These are phyloP conservation scores for Mythimna vitellina DNA, from an alignment of 2,888 invertebrate genomes.

Conservation along the genomic window DNA sequence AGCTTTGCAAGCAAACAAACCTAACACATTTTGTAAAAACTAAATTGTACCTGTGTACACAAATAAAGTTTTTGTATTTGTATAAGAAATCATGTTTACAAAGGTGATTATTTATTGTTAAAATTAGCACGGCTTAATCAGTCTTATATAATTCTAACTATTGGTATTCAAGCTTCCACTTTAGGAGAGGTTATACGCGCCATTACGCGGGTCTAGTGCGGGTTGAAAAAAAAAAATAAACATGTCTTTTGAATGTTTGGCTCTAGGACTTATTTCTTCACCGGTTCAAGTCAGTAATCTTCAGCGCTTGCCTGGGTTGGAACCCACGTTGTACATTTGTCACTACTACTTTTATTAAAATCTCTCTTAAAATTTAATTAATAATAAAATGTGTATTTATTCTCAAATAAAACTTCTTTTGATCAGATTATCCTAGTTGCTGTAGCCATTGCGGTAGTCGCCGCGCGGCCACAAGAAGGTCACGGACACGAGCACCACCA, in stretches of 20 bases:
- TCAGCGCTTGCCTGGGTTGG: background rate
- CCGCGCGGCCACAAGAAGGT: slow-evolving; percentile 36
- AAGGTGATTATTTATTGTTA: slow-evolving; percentile 12
- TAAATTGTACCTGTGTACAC: no score
- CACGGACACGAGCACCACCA: slow-evolving; percentile 53
- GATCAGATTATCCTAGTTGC: slow-evolving; percentile 17
- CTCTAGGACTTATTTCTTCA: background rate
- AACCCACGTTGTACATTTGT: background rate
- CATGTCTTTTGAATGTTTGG: no score
- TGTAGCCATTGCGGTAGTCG: background rate
- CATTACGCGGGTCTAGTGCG: no score
- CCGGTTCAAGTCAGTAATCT: no score
- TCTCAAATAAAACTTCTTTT: background rate
- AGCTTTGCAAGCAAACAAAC: slow-evolving; percentile 14
- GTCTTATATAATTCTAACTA: no score
- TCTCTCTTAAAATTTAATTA: no score
- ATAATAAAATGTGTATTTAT: background rate
- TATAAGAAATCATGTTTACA: slow-evolving; percentile 23
- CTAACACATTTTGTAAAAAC: no score
- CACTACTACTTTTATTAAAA: no score
- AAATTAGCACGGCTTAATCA: background rate
- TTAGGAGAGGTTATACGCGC: no score
- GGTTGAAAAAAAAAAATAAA: no score
- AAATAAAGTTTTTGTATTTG: no score
- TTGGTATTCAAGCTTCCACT: no score